Evolutionary conservation across 2,113 vertebrate genomes (phyloP).

Genomic region (Larimichthys polyactis): DNA sequence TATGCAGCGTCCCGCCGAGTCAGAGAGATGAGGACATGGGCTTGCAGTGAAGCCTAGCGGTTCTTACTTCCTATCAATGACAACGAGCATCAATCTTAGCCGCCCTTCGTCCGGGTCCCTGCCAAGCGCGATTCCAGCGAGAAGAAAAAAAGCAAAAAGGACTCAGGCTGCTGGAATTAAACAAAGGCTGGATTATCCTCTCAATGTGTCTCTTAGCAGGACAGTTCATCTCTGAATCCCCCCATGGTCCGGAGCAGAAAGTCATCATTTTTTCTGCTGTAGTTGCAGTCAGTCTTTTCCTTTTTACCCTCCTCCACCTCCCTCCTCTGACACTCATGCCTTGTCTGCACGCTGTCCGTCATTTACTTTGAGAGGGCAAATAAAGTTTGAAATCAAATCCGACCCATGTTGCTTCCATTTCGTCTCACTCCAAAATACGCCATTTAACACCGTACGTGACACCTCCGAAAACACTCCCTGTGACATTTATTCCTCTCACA

Average conservation of each 20-base stretch:
- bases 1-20: conserved; percentile 91
- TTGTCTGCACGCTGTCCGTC: conserved; percentile 13
- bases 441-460: conserved; percentile 37
- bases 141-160: conserved; percentile 74
- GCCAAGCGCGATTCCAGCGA: conserved; percentile 75
- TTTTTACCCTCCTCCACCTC: background rate
- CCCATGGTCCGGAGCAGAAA: conserved; percentile 62
- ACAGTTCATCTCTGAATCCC: conserved; percentile 73
- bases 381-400: conserved; percentile 49
- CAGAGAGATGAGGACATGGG: conserved; percentile 88
- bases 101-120: conserved; percentile 82
- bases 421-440: conserved; percentile 29
- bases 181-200: conserved; percentile 89
- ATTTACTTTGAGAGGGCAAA: conserved; percentile 19
- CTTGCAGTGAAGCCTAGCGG: conserved; percentile 91
- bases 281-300: conserved; percentile 4
- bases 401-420: conserved; percentile 38
- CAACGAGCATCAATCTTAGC: conserved; percentile 94
- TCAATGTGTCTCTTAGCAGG: conserved; percentile 70
- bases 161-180: conserved; percentile 76
- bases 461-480: conserved; percentile 32
- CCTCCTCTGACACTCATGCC: background rate
- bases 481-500: conserved; percentile 63
- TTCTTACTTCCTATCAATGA: conserved; percentile 93
- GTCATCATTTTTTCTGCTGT: conserved; percentile 45